Percentiles rank a stretch among this genome's conserved stretches.
These are phyloP conservation scores for Blastobasis lacticolella DNA, from an alignment of 2,888 invertebrate species.

Conservation along the genomic window DNA sequence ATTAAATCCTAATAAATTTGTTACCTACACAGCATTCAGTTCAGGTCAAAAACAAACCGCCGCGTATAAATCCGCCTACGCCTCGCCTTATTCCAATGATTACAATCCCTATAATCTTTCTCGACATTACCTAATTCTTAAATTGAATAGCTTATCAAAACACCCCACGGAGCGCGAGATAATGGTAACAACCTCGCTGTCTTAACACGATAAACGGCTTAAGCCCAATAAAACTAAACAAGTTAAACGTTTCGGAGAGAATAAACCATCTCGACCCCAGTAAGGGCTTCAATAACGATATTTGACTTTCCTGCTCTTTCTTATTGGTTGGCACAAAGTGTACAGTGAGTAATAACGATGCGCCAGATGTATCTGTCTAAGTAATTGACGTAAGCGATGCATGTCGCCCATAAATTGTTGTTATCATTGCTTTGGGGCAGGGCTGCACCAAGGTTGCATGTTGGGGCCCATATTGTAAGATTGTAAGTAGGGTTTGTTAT, in stretches of 20 bases:
- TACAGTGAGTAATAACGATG: constrained; percentile 34
- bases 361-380: constrained; percentile 28
- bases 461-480: neutral
- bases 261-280: constrained; percentile 45
- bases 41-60: too few relatives aligned
- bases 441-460: neutral
- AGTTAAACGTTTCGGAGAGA: constrained; percentile 52
- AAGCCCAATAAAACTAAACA: constrained; percentile 65
- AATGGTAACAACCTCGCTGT: constrained; percentile 44
- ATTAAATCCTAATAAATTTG: too few relatives aligned
- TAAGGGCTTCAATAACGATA: constrained; percentile 38
- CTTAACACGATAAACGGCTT: constrained; percentile 66
- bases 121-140: constrained; percentile 19
- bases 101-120: too few relatives aligned
- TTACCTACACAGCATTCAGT: too few relatives aligned
- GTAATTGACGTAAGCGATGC: constrained; percentile 41
- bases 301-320: constrained; percentile 24
- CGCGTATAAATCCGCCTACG: neutral
- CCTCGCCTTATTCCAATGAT: constrained; percentile 6
- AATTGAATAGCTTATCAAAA: constrained; percentile 54
- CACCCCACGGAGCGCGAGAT: constrained; percentile 44
- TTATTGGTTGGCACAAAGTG: constrained; percentile 21
- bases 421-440: constrained; percentile 26
- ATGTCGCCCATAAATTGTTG: constrained; percentile 35
- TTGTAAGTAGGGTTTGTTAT: too few relatives aligned